phyloP scores from a whole-genome alignment of 1,140 invertebrate species.

The Parapsyche elsis region DNA sequence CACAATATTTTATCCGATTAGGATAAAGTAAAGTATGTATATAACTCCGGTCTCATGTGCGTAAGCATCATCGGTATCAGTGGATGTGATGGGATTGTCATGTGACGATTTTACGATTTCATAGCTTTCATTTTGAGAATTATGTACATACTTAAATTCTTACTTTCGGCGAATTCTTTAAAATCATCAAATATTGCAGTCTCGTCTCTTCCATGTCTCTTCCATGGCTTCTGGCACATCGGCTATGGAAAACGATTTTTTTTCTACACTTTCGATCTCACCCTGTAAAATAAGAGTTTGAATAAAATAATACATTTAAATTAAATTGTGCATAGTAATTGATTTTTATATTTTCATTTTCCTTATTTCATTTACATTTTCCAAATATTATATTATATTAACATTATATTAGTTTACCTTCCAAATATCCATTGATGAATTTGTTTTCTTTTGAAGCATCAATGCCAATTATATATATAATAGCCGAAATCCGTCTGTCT shows the following conservation, averaged over 20 bases:
- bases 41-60: too few species aligned
- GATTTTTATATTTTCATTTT: neutral
- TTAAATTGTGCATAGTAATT: too few species aligned
- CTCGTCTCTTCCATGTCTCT: neutral
- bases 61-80: neutral
- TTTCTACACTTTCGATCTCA: neutral
- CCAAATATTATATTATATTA: neutral
- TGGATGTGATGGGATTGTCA: neutral
- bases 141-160: neutral
- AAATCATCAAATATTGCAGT: slow-evolving; percentile 13
- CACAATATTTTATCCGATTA: too few species aligned
- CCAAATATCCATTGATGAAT: slow-evolving; percentile 61
- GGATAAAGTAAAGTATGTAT: too few species aligned
- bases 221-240: neutral
- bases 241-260: neutral
- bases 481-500: too few species aligned
- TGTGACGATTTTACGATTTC: neutral
- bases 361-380: too few species aligned
- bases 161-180: neutral
- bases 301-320: too few species aligned
- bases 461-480: slow-evolving; percentile 76
- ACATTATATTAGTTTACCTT: slow-evolving; percentile 59
- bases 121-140: neutral
- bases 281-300: too few species aligned
- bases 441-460: slow-evolving; percentile 66